Evolutionary conservation across 2,888 invertebrate species (phyloP), one percentile per base, ranked within the genome.

Genomic region (Troides helena): DNA sequence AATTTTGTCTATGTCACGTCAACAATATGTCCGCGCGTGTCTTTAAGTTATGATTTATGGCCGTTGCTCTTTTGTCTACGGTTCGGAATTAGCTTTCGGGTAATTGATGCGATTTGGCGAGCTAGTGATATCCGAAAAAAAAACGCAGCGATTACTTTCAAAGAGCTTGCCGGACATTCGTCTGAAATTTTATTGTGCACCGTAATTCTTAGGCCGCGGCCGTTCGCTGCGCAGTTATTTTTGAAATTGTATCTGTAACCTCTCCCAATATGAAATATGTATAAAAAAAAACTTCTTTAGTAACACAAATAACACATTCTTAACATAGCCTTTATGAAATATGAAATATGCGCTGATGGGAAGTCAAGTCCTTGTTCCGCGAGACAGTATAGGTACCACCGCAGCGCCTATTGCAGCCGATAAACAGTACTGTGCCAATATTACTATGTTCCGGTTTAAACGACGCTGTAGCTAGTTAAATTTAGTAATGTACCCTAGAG

Each of bases 61-160:
- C n/a, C 39, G 23, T 18, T 1, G 59, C 57, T 67, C 57, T 68
- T 65, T 68, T 68, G 67, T 70, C 56, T 53, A 43, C 59, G 43
- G 18, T 59, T 61, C 39, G 23, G 57, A 70, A 61, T 62, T 63
- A 63, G 30, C 23, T 65, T 30, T 60, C 43, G 62, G n/a, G 53
- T 65, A 68, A 67, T 68, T 71, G 65, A 68, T 71, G 67, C 46
- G 57, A 30, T 61, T 63, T 46, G 60, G 57, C 65, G 56, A 23
- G 18, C 59, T 43, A n/a, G 39, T 25, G 30, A 53, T 62, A 62
- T 61, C 10, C 10, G 10, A 30, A 3, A 39, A 39, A 23, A 61
- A 57, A 65, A 69, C 58, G 46, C 30, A 57, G 25, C 60, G 39
- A 64, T 60, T 36, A 39, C 14, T 68, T 58, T 58, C 4, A 57